phyloP scores from a whole-genome alignment of 2,888 invertebrate genomes.

The Shargacucullia verbasci region DNA sequence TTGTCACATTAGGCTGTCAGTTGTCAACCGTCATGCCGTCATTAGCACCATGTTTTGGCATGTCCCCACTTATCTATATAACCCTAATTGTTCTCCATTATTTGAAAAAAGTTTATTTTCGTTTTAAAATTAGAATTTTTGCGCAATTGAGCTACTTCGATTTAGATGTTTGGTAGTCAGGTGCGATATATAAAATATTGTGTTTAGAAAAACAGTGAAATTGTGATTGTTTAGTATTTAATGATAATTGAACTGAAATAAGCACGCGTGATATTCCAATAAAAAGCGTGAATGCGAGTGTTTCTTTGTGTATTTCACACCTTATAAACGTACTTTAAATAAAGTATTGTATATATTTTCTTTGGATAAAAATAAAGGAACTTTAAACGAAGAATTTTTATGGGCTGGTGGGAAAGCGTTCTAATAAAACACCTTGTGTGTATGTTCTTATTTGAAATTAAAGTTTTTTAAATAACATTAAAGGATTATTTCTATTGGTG shows the following conservation, averaged over 20 bases:
- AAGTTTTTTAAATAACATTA: too few species aligned
- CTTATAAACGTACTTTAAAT: conserved; percentile 22
- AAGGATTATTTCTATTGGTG: too few species aligned
- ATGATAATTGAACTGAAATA: conserved; percentile 28
- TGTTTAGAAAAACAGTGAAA: conserved; percentile 17
- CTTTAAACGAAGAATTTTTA: conserved; percentile 28
- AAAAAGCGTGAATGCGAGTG: conserved; percentile 4
- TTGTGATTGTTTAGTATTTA: conserved; percentile 27
- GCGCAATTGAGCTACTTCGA: conserved; percentile 26
- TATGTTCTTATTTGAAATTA: too few species aligned
- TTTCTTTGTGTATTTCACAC: conserved; percentile 40
- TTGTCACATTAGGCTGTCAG: conserved; percentile 71
- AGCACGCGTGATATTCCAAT: conserved; percentile 20
- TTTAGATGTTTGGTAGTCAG: conserved; percentile 26
- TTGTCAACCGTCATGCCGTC: conserved; percentile 57
- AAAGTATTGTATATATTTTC: conserved; percentile 3
- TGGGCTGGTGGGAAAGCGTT: conserved; percentile 8
- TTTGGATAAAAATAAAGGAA: conserved; percentile 5
- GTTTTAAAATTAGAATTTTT: conserved; percentile 9
- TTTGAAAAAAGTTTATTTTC: conserved; percentile 41
- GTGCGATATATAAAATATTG: conserved; percentile 3
- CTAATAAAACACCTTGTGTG: conserved; percentile 21
- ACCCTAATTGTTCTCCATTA: conserved; percentile 49
- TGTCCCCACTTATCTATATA: conserved; percentile 53
- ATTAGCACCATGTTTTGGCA: conserved; percentile 58